Conservation (phyloP, 2,888 invertebrate genomes). For the Mycogona germanica region DNA sequence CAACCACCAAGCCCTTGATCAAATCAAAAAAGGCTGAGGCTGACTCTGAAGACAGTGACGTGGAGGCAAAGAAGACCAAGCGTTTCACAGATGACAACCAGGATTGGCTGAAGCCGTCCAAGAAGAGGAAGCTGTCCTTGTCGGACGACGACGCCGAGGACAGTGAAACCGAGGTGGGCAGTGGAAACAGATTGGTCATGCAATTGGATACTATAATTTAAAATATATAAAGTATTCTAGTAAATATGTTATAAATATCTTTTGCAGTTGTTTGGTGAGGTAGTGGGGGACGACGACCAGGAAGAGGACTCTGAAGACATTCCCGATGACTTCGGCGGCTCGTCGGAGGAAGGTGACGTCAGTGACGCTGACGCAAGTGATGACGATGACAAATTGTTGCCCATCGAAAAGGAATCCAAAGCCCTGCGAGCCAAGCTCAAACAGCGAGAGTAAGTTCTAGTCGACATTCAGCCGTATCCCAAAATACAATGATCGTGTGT, state of each 20-base stretch:
- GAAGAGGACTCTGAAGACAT: conserved; percentile 24
- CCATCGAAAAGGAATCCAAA: conserved; percentile 72
- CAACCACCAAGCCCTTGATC: too few relatives aligned
- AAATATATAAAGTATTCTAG: not conserved
- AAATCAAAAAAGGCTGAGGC: too few relatives aligned
- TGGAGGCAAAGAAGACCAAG: conserved; percentile 28
- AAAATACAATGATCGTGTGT: too few relatives aligned
- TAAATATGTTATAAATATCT: not conserved
- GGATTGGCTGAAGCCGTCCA: conserved; percentile 53
- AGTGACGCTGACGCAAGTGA: conserved; percentile 26
- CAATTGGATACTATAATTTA: conserved; percentile 21
- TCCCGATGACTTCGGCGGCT: not conserved
- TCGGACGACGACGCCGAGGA: conserved; percentile 28
- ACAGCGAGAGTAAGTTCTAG: conserved; percentile 43
- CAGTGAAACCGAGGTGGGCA: not conserved
- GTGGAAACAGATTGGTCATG: conserved; percentile 11
- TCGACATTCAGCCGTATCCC: too few relatives aligned
- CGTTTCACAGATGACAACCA: conserved; percentile 60
- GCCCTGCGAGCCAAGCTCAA: conserved; percentile 61
- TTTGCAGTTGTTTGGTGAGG: conserved; percentile 30
- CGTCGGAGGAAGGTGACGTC: not conserved
- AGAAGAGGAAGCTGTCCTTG: conserved; percentile 28
- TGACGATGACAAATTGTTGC: conserved; percentile 42
- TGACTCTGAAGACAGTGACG: too few relatives aligned
- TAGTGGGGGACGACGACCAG: conserved; percentile 31